Base-by-base conservation (phyloP, 35 echinoderm and acorn worm genomes). In the Ophiothrix spiculata region DNA sequence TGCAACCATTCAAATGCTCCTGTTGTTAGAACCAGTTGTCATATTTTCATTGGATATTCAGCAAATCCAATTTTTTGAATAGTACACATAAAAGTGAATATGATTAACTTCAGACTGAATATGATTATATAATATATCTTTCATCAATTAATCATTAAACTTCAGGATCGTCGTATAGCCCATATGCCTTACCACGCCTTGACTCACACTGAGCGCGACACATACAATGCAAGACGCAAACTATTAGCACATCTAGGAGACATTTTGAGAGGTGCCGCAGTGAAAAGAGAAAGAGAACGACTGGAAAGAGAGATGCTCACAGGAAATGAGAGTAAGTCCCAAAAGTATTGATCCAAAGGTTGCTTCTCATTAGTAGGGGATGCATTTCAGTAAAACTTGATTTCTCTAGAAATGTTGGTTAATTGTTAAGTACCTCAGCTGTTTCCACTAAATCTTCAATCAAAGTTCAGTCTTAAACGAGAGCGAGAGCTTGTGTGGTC, bases 101-200 rank as follows among this genome's bases (percentile, higher is more conserved):
- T n/a, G n/a, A n/a, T n/a, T n/a, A n/a, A n/a, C n/a, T n/a, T n/a
- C n/a, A n/a, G n/a, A n/a, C n/a, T n/a, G n/a, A n/a, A n/a, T n/a
- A n/a, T n/a, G n/a, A n/a, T n/a, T n/a, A n/a, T n/a, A n/a, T n/a
- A n/a, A n/a, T n/a, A n/a, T n/a, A n/a, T n/a, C n/a, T n/a, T n/a
- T n/a, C n/a, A n/a, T n/a, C n/a, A n/a, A n/a, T n/a, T n/a, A n/a
- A n/a, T n/a, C n/a, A n/a, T n/a, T n/a, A n/a, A n/a, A n/a, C 32
- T 33, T 0, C 84, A 97, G 95, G 95, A 97, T 69, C 84, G 91
- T 36, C 84, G 95, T 2, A 97, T 97, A 56, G 95, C 95, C 1
- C 91, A 97, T 79, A 97, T 97, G 95, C 91, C 95, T 0, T 93
- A 93, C 84, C 91, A 93, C 64, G 91, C 91, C 75, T 78, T 93